phyloP scores from a whole-genome alignment of 2,113 vertebrate genomes.

The Maccullochella peelii region DNA sequence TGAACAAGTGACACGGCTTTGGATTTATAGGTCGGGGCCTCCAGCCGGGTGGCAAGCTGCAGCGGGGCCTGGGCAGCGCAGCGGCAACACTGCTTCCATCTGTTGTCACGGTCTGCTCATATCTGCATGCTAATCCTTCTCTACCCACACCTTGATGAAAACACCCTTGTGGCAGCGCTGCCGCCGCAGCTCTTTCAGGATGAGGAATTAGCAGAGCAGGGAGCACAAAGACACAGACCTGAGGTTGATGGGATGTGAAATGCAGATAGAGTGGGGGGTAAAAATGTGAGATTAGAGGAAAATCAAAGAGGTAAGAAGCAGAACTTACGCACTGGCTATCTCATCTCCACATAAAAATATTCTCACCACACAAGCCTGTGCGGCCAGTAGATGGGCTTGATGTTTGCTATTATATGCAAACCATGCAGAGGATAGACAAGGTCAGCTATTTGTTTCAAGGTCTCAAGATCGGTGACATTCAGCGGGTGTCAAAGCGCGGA shows the following conservation, averaged over 20 bases:
- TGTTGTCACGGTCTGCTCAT: conserved; percentile 77
- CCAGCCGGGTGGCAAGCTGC: conserved; percentile 77
- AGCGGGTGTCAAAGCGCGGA: conserved; percentile 17
- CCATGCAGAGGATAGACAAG: conserved; percentile 57
- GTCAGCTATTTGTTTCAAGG: conserved; percentile 58
- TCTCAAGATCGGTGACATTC: conserved; percentile 63
- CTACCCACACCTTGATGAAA: conserved; percentile 67
- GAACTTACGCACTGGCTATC: neutral
- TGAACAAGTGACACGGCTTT: conserved; percentile 67
- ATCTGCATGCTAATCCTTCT: conserved; percentile 78
- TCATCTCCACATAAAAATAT: conserved; percentile 40
- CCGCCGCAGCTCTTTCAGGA: conserved; percentile 53
- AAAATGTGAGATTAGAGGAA: conserved; percentile 47
- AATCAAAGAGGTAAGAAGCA: conserved; percentile 47
- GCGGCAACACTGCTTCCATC: conserved; percentile 78
- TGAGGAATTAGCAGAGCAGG: conserved; percentile 63
- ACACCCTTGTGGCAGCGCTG: conserved; percentile 48
- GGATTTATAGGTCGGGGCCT: conserved; percentile 79
- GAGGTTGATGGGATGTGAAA: conserved; percentile 68
- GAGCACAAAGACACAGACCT: conserved; percentile 50
- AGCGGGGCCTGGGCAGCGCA: conserved; percentile 53
- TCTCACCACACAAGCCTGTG: conserved; percentile 3
- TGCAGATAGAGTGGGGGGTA: conserved; percentile 43
- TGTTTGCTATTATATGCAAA: conserved; percentile 57
- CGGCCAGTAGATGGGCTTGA: neutral